These are phyloP conservation scores for Odobenus rosmarus DNA, from an alignment of 2,113 vertebrate genomes.

Conservation along the genomic window DNA sequence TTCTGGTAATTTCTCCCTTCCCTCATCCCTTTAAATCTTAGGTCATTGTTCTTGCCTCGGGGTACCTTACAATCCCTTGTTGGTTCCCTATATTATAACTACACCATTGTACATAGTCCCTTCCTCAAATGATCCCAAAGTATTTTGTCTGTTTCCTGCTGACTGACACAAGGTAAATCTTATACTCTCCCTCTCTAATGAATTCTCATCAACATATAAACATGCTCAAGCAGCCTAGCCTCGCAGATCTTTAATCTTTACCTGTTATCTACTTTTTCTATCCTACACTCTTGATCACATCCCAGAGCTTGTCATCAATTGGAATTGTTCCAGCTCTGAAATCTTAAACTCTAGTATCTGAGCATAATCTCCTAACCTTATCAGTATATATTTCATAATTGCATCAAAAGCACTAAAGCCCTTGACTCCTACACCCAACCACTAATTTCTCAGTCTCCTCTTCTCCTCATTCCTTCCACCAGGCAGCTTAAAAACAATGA, in stretches of 20 bases:
- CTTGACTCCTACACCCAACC: not conserved
- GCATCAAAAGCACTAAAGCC: not conserved
- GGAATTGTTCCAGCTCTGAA: not conserved
- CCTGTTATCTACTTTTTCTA: not conserved
- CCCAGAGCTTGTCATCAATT: not conserved
- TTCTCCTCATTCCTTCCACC: conserved; percentile 8
- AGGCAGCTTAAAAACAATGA: not conserved
- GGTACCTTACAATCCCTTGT: not conserved
- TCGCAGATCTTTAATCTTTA: conserved; percentile 5
- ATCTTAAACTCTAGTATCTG: conserved; percentile 13
- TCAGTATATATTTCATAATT: not conserved
- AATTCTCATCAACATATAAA: not conserved
- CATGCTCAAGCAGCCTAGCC: not conserved
- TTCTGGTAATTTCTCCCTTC: not conserved
- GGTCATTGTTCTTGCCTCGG: not conserved
- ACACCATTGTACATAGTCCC: not conserved
- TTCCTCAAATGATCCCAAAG: not conserved
- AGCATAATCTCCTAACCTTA: conserved; percentile 16
- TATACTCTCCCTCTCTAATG: not conserved
- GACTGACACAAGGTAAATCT: not conserved
- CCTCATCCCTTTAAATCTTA: not conserved
- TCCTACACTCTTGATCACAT: not conserved
- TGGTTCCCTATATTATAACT: not conserved
- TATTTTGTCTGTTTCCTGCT: conserved; percentile 39
- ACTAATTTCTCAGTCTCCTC: not conserved